Conservation (phyloP, 2,888 invertebrate genomes). For the Nasonovia ribisnigri region DNA sequence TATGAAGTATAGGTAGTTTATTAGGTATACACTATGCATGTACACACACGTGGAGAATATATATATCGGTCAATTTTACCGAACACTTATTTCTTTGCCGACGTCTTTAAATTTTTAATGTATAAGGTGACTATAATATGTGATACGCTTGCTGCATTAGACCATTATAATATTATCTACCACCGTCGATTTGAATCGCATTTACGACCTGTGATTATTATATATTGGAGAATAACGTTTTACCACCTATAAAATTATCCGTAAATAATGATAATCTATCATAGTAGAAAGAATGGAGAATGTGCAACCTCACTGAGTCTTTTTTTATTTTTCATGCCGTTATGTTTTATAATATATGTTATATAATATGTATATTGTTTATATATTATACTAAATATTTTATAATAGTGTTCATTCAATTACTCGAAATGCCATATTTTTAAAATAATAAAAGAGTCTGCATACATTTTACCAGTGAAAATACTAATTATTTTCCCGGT, state of each 20-base stretch:
- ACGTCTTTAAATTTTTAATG: neutral
- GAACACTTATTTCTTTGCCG: neutral
- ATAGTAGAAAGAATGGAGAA: neutral
- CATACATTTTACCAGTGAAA: neutral
- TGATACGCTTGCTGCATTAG: neutral
- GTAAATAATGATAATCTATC: neutral
- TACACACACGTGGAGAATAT: neutral
- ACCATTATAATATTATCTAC: neutral
- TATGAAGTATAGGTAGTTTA: neutral
- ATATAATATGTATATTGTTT: neutral
- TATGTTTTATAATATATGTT: neutral
- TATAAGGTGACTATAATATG: neutral
- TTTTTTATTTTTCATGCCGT: neutral
- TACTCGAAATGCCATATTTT: neutral
- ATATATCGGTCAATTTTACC: slow-evolving; percentile 3
- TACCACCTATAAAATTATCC: slow-evolving; percentile 6
- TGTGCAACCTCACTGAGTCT: neutral
- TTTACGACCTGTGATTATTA: neutral
- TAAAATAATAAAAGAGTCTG: neutral
- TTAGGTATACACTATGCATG: neutral
- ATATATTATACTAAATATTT: too few species aligned
- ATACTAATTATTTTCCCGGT: neutral
- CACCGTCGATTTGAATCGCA: neutral
- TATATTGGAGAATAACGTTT: slow-evolving; percentile 16
- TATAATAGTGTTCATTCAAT: neutral